A percentile compares a stretch with the other conserved stretches of the same genome.
Evolutionary conservation across 2,113 vertebrate genomes (phyloP).

Genomic region (Malurus cyaneus): DNA sequence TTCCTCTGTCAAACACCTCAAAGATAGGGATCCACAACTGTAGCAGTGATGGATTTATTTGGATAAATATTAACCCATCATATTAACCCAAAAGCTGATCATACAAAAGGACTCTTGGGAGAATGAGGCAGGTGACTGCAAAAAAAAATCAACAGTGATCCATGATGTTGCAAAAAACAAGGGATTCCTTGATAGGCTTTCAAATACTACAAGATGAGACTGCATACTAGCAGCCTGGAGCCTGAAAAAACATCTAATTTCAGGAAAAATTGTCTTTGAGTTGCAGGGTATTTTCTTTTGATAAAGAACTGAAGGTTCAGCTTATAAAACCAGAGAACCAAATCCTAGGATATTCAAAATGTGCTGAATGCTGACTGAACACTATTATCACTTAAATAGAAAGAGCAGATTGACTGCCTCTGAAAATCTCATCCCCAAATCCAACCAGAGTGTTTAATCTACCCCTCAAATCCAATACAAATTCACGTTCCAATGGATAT

Average conservation of each 20-base stretch:
- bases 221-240: background rate
- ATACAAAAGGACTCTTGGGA: background rate
- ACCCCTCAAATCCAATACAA: background rate
- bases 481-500: background rate
- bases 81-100: background rate
- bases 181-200: background rate
- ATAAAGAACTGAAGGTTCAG: background rate
- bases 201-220: background rate
- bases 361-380: background rate
- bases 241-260: background rate
- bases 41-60: background rate
- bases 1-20: background rate
- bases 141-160: background rate
- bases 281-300: background rate
- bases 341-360: background rate
- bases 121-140: background rate
- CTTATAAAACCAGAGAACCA: background rate
- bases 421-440: background rate
- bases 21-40: background rate
- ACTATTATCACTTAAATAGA: background rate
- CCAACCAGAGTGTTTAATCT: background rate
- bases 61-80: background rate
- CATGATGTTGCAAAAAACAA: background rate
- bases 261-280: background rate
- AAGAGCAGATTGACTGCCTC: background rate